phyloP scores from a whole-genome alignment of 2,797 vertebrate genomes.

The Sandelia bainsii region DNA sequence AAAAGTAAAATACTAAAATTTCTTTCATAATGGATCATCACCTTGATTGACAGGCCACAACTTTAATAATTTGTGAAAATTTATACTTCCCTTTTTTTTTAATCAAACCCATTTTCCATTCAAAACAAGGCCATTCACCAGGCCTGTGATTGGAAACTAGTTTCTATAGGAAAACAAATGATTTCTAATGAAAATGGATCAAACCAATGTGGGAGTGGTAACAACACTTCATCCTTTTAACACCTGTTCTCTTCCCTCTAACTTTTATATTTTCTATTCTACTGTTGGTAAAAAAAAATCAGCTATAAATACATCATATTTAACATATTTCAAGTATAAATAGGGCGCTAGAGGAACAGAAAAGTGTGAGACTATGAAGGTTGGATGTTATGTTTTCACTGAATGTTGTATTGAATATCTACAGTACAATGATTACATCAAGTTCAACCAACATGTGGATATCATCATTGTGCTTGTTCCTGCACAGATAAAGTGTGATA shows the following conservation, averaged over 20 bases:
- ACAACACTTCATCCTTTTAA: conserved; percentile 39
- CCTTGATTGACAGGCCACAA: conserved; percentile 25
- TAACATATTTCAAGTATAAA: conserved; percentile 75
- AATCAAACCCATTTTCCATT: not conserved
- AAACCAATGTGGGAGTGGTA: conserved; percentile 56
- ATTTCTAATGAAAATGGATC: not conserved
- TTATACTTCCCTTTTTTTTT: conserved; percentile 40
- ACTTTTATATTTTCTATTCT: conserved; percentile 32
- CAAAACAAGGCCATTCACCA: not conserved
- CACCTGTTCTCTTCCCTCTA: not conserved
- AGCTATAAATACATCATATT: conserved; percentile 77
- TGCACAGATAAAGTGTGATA: not conserved
- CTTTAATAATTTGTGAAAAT: conserved; percentile 4
- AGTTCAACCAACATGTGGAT: conserved; percentile 11
- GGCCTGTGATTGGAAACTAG: not conserved
- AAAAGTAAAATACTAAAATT: not conserved
- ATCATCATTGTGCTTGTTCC: conserved; percentile 10
- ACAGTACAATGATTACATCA: conserved; percentile 30
- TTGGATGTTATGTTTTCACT: conserved; percentile 10
- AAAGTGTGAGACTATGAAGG: not conserved
- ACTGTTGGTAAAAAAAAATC: conserved; percentile 43
- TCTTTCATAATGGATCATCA: not conserved
- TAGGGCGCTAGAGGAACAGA: conserved; percentile 43
- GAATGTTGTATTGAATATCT: conserved; percentile 31
- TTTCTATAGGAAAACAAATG: not conserved